These are phyloP conservation scores for Cheilosia scutellata DNA, from an alignment of 2,888 invertebrate genomes.

Conservation along the genomic window DNA sequence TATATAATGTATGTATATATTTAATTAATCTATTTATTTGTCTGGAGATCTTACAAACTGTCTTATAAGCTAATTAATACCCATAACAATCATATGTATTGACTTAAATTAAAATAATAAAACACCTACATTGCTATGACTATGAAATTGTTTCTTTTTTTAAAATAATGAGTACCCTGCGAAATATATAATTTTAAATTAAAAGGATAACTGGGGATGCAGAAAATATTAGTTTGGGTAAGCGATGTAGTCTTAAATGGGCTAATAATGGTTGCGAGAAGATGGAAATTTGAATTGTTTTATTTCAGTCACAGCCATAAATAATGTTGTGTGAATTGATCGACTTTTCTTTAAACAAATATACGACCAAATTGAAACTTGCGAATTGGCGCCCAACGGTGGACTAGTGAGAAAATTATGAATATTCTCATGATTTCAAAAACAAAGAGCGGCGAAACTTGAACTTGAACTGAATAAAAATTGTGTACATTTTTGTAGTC, in stretches of 20 bases:
- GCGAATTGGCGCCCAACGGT: conserved; percentile 19
- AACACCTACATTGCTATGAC: conserved; percentile 71
- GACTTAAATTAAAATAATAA: conserved; percentile 10
- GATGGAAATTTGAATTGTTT: conserved; percentile 29
- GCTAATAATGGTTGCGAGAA: not conserved
- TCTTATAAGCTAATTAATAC: conserved; percentile 53
- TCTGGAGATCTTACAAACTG: conserved; percentile 75
- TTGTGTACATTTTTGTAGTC: no score
- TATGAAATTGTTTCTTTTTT: conserved; percentile 46
- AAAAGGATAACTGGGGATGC: conserved; percentile 1
- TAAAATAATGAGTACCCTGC: conserved; percentile 31
- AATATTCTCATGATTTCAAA: no score
- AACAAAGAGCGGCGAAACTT: no score
- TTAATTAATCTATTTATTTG: conserved; percentile 71
- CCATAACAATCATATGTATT: conserved; percentile 38
- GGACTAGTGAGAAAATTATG: no score
- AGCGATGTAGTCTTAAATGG: no score
- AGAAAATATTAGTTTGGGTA: conserved; percentile 20
- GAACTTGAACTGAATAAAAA: no score
- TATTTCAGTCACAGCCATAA: conserved; percentile 47
- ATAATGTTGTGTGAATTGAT: not conserved
- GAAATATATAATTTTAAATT: conserved; percentile 20
- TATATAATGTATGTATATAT: conserved; percentile 21
- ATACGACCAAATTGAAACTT: not conserved
- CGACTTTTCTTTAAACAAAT: not conserved